Evolutionary conservation across 2,888 invertebrate genomes (phyloP).

Genomic region (Hypomecis atomaria): DNA sequence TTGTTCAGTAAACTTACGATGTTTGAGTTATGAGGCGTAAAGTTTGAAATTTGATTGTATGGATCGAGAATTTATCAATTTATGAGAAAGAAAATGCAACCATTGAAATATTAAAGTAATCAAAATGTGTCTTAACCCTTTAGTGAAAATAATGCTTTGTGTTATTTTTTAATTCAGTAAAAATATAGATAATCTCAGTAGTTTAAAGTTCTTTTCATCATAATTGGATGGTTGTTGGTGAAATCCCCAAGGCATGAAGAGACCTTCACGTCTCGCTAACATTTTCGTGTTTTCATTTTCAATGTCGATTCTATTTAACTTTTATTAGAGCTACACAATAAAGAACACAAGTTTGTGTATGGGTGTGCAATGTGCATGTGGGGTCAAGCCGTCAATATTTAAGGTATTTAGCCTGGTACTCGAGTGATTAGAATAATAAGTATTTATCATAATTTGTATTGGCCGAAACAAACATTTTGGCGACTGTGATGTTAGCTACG

Average conservation of each 20-base stretch:
- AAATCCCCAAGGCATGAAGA: slow-evolving; percentile 26
- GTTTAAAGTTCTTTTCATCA: slow-evolving; percentile 10
- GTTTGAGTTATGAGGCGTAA: not conserved
- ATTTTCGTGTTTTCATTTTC: slow-evolving; percentile 41
- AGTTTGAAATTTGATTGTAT: no score
- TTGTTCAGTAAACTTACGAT: not conserved
- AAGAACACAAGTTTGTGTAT: slow-evolving; percentile 12
- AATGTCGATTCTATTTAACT: slow-evolving; percentile 51
- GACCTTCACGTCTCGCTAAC: slow-evolving; percentile 42
- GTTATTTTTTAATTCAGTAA: not conserved
- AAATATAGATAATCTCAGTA: not conserved
- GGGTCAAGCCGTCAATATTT: slow-evolving; percentile 47
- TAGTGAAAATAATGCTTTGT: not conserved
- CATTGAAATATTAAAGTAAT: no score
- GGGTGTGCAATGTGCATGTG: slow-evolving; percentile 41
- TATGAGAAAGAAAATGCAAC: no score
- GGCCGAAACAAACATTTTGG: no score
- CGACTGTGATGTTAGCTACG: no score
- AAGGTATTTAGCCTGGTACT: slow-evolving; percentile 36
- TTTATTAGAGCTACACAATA: slow-evolving; percentile 46
- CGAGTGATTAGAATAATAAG: no score
- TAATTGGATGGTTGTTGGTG: slow-evolving; percentile 19
- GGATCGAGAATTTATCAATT: no score
- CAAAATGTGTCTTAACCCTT: not conserved
- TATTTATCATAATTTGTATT: no score